A percentile compares a stretch with the other conserved stretches of the same genome.
phyloP scores from a whole-genome alignment of 2,797 vertebrate species.

The Austrolebias charrua region DNA sequence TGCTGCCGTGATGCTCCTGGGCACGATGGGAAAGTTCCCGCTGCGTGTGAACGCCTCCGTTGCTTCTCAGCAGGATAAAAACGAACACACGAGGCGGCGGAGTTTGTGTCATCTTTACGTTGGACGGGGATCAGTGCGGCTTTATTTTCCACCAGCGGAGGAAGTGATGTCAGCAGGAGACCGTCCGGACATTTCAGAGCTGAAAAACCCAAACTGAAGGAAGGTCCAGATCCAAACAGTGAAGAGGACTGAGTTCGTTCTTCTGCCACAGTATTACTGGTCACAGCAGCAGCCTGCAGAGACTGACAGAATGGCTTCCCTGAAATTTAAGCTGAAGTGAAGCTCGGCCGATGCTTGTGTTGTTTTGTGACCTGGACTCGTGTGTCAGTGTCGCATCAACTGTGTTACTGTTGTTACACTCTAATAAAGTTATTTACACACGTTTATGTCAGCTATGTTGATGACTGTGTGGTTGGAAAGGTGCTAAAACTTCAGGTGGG shows the following conservation, averaged over 20 bases:
- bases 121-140: background rate
- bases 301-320: conserved; percentile 12
- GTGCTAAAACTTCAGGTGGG: background rate
- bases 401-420: conserved; percentile 28
- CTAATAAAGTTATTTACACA: conserved; percentile 59
- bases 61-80: background rate
- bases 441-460: conserved; percentile 8
- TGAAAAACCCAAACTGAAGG: conserved; percentile 22
- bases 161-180: conserved; percentile 17
- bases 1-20: conserved; percentile 60
- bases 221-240: conserved; percentile 22
- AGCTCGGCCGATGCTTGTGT: conserved; percentile 10
- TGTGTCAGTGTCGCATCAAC: conserved; percentile 25
- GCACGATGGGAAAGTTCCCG: conserved; percentile 45
- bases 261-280: conserved; percentile 13
- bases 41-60: background rate
- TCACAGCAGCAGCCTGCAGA: conserved; percentile 19
- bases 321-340: conserved; percentile 8
- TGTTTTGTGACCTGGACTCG: conserved; percentile 33
- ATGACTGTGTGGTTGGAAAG: background rate
- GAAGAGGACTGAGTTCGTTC: conserved; percentile 13
- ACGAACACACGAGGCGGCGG: background rate
- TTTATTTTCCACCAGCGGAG: conserved; percentile 19
- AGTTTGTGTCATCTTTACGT: conserved; percentile 7
- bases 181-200: conserved; percentile 11